phyloP scores from a whole-genome alignment of 2,113 vertebrate species.

The Aramus guarauna region DNA sequence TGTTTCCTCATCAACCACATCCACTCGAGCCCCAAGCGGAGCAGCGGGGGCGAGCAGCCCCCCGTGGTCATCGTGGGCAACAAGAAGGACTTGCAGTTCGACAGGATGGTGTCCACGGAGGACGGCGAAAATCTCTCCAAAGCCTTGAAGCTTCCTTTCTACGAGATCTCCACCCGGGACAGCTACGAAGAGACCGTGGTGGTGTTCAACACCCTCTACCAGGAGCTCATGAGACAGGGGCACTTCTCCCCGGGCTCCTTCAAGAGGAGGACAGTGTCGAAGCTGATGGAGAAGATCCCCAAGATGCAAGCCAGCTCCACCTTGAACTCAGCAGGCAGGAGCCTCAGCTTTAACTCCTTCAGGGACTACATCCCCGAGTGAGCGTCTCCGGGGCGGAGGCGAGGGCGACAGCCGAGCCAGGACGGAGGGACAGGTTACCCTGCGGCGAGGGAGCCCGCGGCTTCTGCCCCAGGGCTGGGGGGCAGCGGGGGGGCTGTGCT shows the following conservation, averaged over 20 bases:
- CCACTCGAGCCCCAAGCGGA: slow-evolving; percentile 61
- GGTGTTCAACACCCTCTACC: slow-evolving; percentile 72
- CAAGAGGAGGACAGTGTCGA: slow-evolving; percentile 73
- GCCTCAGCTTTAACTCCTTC: slow-evolving; percentile 76
- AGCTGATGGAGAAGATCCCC: slow-evolving; percentile 81
- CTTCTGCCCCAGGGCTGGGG: background rate
- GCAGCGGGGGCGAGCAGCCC: slow-evolving; percentile 51
- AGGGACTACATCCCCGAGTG: slow-evolving; percentile 74
- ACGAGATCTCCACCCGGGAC: slow-evolving; percentile 77
- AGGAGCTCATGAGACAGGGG: slow-evolving; percentile 69
- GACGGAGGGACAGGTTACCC: background rate
- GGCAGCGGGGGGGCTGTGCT: background rate
- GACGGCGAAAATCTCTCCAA: slow-evolving; percentile 73
- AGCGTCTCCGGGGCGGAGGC: background rate
- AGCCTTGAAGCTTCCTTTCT: slow-evolving; percentile 75
- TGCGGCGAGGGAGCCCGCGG: background rate
- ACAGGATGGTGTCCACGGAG: slow-evolving; percentile 77
- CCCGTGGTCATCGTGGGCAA: slow-evolving; percentile 77
- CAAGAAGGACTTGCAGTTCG: slow-evolving; percentile 81
- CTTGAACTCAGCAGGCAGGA: slow-evolving; percentile 42
- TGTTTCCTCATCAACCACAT: slow-evolving; percentile 81
- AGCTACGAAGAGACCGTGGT: slow-evolving; percentile 75
- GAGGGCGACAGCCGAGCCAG: background rate
- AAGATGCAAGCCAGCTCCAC: slow-evolving; percentile 73
- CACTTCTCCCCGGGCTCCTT: slow-evolving; percentile 70